Base-by-base conservation (phyloP, 2,113 vertebrate species). In the Acanthisitta chloris region DNA sequence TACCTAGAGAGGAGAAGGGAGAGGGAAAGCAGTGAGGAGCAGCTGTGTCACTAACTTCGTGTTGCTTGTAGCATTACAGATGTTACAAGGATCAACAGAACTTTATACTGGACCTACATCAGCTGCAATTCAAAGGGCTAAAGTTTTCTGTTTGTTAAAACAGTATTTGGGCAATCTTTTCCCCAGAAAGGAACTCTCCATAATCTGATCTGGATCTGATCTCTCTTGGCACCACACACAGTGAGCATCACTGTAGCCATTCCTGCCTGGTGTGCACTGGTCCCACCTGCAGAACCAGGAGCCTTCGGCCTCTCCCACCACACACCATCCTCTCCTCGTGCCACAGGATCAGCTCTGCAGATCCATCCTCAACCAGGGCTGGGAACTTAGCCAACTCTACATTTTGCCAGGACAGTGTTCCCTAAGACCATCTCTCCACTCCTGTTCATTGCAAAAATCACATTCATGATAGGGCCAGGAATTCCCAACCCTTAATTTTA, bases 1-100 rank as follows among this genome's bases (percentile, higher is more conserved):
- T 99, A 99, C 97, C 99, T 99, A 95, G 12, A 97, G 96, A 97
- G 57, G 17, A 72, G 72, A 97, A 84, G 29, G 4, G n/a, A 25
- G 73, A 87, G 86, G 62, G 51, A 23, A 62, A 31, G 31, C 17
- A 38, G 67, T 26, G 71, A 78, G 79, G 76, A 72, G 76, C 55
- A 73, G 31, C 25, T 76, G 26, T 70, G 5, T 77, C 65, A 51
- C 43, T 17, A 4, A 14, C 29, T 80, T 17, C 4, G 23, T 13
- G 11, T 36, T 31, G 38, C 62, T 15, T 23, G 29, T 46, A 52
- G 54, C 55, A 69, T 34, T 29, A 62, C 8, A 42, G 25, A 54
- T 28, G 13, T 33, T 55, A 64, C 14, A 43, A 42, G 6, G 20
- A 79, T 10, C 58, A 92, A 67, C 1, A 1, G 19, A 2, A 48